Evolutionary conservation across 2,797 vertebrate genomes (phyloP), one percentile per base, ranked within the genome.

Genomic region (Oophaga sylvatica): DNA sequence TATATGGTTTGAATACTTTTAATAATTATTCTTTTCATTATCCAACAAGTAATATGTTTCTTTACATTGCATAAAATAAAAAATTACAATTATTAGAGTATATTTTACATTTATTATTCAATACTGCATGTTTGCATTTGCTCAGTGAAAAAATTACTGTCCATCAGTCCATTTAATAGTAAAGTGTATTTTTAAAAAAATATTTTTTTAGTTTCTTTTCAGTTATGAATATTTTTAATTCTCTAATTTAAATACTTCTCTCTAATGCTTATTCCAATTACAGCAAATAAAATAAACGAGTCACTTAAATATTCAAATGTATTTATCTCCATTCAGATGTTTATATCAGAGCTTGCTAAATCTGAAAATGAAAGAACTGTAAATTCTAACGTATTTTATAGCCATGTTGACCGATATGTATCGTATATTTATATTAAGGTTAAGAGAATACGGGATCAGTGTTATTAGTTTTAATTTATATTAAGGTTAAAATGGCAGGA

Each of bases 391-490:
- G n/a, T 1, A 35, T 65, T 79, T 70, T 56, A 57, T 60, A 41
- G 76, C 8, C 31, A 48, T 53, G 78, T 81, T 86, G 31, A 35
- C 7, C 8, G n/a, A 15, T 22, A 62, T 81, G 17, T 68, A 56
- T 78, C 5, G 19, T 53, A 26, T 41, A 65, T 75, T 67, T 67
- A 16, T 48, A 26, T 78, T 68, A 68, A 29, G 22, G 60, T 82
- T 83, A 56, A 41, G 26, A 78, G 71, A 48, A 77, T 15, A 81
- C 41, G 13, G 26, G 60, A 56, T 78, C 35, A 20, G n/a, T 82
- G 75, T 84, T 84, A 79, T 81, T 22, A 73, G 12, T 65, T 53
- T 83, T 60, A 59, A 29, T 87, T 88, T 68, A 45, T 57, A 29
- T 45, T 3, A 20, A 57, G 29, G 80, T 89, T 48, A 57, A 87